A percentile compares a stretch with the other conserved stretches of the same genome.
These are phyloP conservation scores for Xenus cinereus DNA, from an alignment of 2,113 vertebrate genomes.

Conservation along the genomic window DNA sequence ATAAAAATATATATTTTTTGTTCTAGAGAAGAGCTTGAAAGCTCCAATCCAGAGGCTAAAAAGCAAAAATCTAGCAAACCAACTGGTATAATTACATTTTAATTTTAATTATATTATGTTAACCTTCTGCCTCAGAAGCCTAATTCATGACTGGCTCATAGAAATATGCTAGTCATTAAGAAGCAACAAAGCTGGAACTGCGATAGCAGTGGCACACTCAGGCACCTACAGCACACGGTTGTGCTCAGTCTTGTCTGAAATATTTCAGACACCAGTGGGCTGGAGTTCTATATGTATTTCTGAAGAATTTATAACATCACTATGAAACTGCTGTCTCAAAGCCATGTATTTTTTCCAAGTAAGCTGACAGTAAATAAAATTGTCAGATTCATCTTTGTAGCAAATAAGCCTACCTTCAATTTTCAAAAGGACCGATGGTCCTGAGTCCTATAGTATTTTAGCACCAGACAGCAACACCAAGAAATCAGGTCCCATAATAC, in stretches of 20 bases:
- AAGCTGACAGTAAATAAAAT: background rate
- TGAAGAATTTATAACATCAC: background rate
- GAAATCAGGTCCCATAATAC: background rate
- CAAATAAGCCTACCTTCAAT: background rate
- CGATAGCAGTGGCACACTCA: background rate
- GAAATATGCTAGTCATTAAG: background rate
- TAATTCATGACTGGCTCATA: background rate
- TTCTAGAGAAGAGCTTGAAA: background rate
- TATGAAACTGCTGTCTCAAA: background rate
- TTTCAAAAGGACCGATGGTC: background rate
- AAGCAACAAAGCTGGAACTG: background rate
- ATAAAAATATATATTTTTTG: background rate
- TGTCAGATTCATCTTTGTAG: background rate
- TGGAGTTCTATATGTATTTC: background rate
- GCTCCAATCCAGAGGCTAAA: background rate
- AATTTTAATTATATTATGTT: background rate
- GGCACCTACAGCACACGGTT: background rate
- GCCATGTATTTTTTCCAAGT: background rate
- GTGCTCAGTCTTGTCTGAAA: background rate
- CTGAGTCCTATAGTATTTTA: background rate
- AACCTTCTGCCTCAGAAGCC: background rate
- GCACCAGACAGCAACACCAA: background rate
- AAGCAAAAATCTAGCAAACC: background rate
- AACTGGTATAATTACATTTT: background rate
- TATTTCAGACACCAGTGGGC: background rate